Base-by-base conservation (phyloP, 2,888 invertebrate species). In the Hyposoter didymator region DNA sequence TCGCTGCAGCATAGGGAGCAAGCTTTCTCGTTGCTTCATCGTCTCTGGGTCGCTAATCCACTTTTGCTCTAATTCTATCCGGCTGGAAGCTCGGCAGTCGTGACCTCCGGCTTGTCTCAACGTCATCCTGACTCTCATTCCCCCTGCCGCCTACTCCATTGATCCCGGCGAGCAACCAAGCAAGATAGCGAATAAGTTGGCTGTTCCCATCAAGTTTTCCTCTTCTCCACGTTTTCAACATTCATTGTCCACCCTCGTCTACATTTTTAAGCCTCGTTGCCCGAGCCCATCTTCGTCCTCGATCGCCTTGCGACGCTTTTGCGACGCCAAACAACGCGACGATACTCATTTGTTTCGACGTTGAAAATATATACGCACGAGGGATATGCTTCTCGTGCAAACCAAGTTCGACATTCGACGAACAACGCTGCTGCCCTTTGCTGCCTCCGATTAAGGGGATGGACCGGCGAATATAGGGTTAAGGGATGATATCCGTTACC, bases 61-160 rank as follows among this genome's bases (percentile, higher is more conserved):
- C 87, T 89, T 89, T 86, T 82, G 75, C 69, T 84, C 87, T 88
- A 88, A 89, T 88, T 88, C 86, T 86, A 88, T 88, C 87, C 81
- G 82, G 82, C 84, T 78, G 78, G 81, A 86, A 86, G 84, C 84
- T 69, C 79, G 78, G 76, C 49, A 82, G 81, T 72, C 82, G 78
- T 80, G 84, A 80, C 84, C 78, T 32, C 47, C 47, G 78, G 78
- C 82, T 74, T 69, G 84, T 84, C 78, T 76, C 82, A 80, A 78
- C 86, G 84, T 84, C 84, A 74, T 67, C 72, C 62, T 59, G 73
- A 70, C 81, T 80, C 28, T 59, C 45, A 14, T 49, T 39, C 10
- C 14, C 59, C 28, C 59, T 10, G 0, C 39, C 39, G 39, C 39
- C 39, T 39, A 10, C 8, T 59, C 28, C 59, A 14, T 28, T 28